Evolutionary conservation across 2,113 vertebrate species (phyloP).

Genomic region (Apodemus speciosus): DNA sequence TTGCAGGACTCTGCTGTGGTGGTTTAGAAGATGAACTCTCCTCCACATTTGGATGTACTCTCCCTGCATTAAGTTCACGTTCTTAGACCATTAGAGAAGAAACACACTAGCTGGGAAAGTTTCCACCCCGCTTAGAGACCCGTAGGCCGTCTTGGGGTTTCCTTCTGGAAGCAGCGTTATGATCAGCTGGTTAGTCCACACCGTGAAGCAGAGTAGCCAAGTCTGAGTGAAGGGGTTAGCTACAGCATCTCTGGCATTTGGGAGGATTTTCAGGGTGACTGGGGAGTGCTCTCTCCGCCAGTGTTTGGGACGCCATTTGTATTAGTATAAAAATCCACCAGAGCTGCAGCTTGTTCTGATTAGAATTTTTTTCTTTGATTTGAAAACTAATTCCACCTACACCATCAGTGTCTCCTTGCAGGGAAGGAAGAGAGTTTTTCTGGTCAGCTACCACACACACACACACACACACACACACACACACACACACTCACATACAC

Average conservation of each 20-base stretch:
- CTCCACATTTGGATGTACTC: not conserved
- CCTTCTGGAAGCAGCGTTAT: not conserved
- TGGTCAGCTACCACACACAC: not conserved
- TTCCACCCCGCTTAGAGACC: not conserved
- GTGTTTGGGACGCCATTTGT: not conserved
- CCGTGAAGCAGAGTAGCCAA: not conserved
- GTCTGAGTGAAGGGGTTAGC: conserved; percentile 27
- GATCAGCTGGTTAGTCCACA: conserved; percentile 47
- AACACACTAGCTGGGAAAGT: not conserved
- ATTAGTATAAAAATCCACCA: not conserved
- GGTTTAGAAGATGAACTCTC: conserved; percentile 23
- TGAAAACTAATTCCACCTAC: not conserved
- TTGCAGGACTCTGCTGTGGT: not conserved
- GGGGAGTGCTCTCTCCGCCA: not conserved
- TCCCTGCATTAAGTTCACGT: conserved; percentile 14
- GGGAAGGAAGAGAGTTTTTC: not conserved
- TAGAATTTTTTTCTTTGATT: conserved; percentile 25
- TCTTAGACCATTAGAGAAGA: not conserved
- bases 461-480: not conserved
- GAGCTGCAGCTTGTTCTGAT: not conserved
- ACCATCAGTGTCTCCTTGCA: not conserved
- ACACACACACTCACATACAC: too few species aligned
- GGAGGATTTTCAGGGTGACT: not conserved
- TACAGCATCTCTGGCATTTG: not conserved
- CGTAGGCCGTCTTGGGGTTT: not conserved